These are phyloP conservation scores for Carabus problematicus DNA, from an alignment of 2,888 invertebrate genomes.

Conservation along the genomic window DNA sequence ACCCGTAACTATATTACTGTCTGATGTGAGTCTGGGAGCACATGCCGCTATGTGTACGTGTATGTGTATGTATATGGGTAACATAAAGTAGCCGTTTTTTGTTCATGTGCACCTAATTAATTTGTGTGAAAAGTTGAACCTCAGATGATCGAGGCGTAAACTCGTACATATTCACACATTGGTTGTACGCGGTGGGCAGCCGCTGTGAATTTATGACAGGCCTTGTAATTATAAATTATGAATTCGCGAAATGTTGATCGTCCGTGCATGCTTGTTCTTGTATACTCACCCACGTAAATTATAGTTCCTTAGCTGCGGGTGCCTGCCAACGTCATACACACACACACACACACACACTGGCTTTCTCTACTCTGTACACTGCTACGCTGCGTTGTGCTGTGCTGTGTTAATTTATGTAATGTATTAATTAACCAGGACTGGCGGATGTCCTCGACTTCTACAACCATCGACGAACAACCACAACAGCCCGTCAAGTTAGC, in stretches of 20 bases:
- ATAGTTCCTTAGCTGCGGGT: too few relatives aligned
- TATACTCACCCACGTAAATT: conserved; percentile 26
- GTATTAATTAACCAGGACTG: conserved; percentile 25
- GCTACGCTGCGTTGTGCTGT: conserved; percentile 3
- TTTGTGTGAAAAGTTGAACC: conserved; percentile 17
- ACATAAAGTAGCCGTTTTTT: conserved; percentile 5
- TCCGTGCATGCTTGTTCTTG: not conserved
- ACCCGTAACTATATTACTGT: too few relatives aligned
- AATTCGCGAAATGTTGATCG: conserved; percentile 23
- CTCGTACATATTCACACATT: conserved; percentile 29
- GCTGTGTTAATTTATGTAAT: conserved; percentile 32
- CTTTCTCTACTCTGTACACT: not conserved
- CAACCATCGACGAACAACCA: too few relatives aligned
- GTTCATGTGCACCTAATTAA: conserved; percentile 24
- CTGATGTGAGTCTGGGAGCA: too few relatives aligned
- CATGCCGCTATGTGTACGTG: too few relatives aligned
- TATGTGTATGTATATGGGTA: not conserved
- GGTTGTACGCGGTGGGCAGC: conserved; percentile 9
- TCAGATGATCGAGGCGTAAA: conserved; percentile 31
- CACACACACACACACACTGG: not conserved
- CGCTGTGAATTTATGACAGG: conserved; percentile 31
- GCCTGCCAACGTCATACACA: not conserved
- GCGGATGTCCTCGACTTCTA: conserved; percentile 11
- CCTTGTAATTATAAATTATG: conserved; percentile 38
- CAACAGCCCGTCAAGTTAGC: too few relatives aligned